Base-by-base conservation (phyloP, 2,113 vertebrate species). In the Sebastes schlegelii region DNA sequence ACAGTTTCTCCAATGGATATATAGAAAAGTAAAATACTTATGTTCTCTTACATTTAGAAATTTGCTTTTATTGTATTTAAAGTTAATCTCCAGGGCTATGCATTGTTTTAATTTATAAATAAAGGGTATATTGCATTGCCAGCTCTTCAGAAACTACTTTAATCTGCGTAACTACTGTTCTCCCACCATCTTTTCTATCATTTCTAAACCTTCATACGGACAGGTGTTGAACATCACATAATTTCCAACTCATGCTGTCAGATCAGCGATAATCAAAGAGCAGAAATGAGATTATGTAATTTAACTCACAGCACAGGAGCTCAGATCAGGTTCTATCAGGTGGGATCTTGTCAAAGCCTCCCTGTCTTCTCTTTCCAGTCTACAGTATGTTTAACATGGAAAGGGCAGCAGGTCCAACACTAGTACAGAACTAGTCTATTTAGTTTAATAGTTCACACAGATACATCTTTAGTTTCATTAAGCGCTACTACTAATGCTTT, bases 321-420 rank as follows among this genome's bases (percentile, higher is more conserved):
- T 71, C 42, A 49, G 63, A 65, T 77, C 74, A 71, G 45, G 21
- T n/a, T 77, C 83, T 26, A 26, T 45, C 55, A 40, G 26, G 65
- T 73, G 79, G 17, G 79, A 76, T 75, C 66, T 42, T 74, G 80
- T 77, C 77, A 85, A 60, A 52, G 14, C 52, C 16, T 46, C 60
- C 40, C 49, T 42, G 26, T 60, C 19, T 70, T 23, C 57, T 63
- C 42, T 80, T 13, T 54, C 10, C 54, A 65, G 26, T 68, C 57
- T 77, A 40, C 55, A 57, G 26, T 89, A 58, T 54, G 14, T 83
- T 77, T 68, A 77, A 64, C 54, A 55, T 62, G 62, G 74, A 77
- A 48, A 79, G 68, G 46, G 26, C 65, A 74, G 49, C 7, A 57
- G 45, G 74, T 45, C 45, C 71, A 68, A 62, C 23, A 23, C 46